Base-by-base conservation (phyloP, 2,113 vertebrate species). In the Melanerpes aurifrons region DNA sequence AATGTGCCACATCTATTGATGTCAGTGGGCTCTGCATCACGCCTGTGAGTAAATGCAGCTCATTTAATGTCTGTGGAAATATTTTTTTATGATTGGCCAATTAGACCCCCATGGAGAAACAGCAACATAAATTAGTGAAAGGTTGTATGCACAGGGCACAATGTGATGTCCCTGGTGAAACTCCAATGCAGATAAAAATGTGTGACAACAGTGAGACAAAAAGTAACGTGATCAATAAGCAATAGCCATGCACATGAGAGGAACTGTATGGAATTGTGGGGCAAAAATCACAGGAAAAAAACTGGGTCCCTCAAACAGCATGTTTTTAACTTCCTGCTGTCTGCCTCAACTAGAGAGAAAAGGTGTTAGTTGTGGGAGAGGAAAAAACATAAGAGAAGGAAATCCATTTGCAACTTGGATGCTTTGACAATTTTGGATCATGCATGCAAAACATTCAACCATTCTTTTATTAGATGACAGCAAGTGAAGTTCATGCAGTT, bases 401-500 rank as follows among this genome's bases (percentile, higher is more conserved):
- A 93, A 92, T 97, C 80, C 94, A 81, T 94, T 96, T 92, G 83
- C 94, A 97, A 98, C 93, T 97, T 97, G 67, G 86, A 97, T 95
- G 96, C 97, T 98, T 98, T 98, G 98, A 98, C 98, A 98, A 97
- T 98, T 98, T 98, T 98, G 98, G 97, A 97, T 98, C 97, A 93
- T 94, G 97, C 98, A 98, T 97, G 97, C 97, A 97, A 97, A 97
- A 97, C 85, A 97, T 95, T 97, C 88, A 97, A 97, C 96, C 64
- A 78, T 95, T 96, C 87, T 97, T 94, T 95, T 89, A 95, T 97
- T 93, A 96, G 91, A 94, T 90, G 97, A 95, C 88, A 95, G 93
- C 87, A 97, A 96, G 92, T 95, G 94, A 96, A 95, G 96, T 95
- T 84, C 94, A 96, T 91, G 86, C 94, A 93, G 89, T 95, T 96